These are phyloP conservation scores for Sturnus vulgaris DNA, from an alignment of 2,113 vertebrate species.

Conservation along the genomic window DNA sequence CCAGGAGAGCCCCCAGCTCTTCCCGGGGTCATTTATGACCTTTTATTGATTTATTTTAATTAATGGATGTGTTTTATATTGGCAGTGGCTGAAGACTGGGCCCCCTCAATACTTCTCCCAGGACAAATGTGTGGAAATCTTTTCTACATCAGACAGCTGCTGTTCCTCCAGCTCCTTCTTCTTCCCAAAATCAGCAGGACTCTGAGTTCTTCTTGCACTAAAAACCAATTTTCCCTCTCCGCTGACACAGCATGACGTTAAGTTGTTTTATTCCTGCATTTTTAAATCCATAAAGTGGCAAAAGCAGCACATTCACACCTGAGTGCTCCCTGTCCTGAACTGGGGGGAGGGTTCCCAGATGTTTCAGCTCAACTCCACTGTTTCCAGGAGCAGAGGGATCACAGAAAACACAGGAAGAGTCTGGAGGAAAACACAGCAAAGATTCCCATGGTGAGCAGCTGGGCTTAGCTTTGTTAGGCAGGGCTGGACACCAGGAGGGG, in stretches of 20 bases:
- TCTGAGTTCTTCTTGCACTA: rapidly evolving
- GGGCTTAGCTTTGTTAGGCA: background rate
- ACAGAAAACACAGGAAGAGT: background rate
- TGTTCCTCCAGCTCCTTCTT: background rate
- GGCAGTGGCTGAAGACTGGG: background rate
- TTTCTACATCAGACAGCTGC: background rate
- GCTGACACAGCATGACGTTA: background rate
- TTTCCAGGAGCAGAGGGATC: background rate
- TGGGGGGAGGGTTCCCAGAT: background rate
- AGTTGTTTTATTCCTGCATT: background rate
- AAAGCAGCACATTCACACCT: background rate
- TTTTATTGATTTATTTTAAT: background rate
- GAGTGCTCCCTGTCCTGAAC: background rate
- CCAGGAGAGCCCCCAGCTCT: background rate
- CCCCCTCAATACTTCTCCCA: rapidly evolving
- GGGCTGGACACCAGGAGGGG: background rate
- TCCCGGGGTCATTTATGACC: background rate
- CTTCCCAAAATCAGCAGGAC: background rate
- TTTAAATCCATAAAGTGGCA: background rate
- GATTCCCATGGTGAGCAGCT: rapidly evolving
- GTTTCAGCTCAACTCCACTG: background rate
- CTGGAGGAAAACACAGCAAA: rapidly evolving
- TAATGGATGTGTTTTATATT: background rate
- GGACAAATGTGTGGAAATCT: rapidly evolving
- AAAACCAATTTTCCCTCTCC: background rate